These are phyloP conservation scores for Alexandromys fortis DNA, from an alignment of 2,113 vertebrate species.

Conservation along the genomic window DNA sequence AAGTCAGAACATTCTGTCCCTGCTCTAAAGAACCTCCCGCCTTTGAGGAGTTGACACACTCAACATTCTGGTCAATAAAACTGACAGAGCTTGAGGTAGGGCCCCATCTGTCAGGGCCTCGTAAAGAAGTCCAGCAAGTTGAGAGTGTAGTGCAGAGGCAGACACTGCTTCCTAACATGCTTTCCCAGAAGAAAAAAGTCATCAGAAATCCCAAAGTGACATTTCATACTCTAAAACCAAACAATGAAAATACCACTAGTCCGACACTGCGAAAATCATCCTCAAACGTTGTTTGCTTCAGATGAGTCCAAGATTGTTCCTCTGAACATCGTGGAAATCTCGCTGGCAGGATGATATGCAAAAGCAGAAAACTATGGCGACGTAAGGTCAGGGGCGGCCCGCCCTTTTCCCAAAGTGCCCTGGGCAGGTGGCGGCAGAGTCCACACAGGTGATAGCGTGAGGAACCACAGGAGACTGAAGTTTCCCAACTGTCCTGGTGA, in stretches of 20 bases:
- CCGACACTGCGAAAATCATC: slow-evolving; percentile 15
- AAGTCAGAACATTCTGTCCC: slow-evolving; percentile 55
- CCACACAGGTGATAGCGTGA: slow-evolving; percentile 17
- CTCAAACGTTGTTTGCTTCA: background rate
- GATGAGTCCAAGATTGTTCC: background rate
- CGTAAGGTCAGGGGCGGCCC: background rate
- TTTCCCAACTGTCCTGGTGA: slow-evolving; percentile 26
- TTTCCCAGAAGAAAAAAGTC: background rate
- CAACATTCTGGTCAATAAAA: slow-evolving; percentile 65
- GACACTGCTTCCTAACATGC: background rate
- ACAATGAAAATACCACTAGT: background rate
- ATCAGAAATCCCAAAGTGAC: slow-evolving; percentile 20
- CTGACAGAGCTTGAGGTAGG: slow-evolving; percentile 20
- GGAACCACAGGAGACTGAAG: slow-evolving; percentile 13
- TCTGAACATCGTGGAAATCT: background rate
- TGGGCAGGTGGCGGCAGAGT: background rate
- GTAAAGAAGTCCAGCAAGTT: background rate
- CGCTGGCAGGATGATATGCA: background rate
- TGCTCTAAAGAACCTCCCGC: background rate
- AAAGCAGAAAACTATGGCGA: slow-evolving; percentile 14
- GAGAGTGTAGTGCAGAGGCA: background rate
- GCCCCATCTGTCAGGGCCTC: background rate
- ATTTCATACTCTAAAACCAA: background rate
- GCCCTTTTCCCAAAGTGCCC: background rate
- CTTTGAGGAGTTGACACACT: slow-evolving; percentile 30